phyloP scores from a whole-genome alignment of 2,888 invertebrate species.

The Rhyacophila evoluta region DNA sequence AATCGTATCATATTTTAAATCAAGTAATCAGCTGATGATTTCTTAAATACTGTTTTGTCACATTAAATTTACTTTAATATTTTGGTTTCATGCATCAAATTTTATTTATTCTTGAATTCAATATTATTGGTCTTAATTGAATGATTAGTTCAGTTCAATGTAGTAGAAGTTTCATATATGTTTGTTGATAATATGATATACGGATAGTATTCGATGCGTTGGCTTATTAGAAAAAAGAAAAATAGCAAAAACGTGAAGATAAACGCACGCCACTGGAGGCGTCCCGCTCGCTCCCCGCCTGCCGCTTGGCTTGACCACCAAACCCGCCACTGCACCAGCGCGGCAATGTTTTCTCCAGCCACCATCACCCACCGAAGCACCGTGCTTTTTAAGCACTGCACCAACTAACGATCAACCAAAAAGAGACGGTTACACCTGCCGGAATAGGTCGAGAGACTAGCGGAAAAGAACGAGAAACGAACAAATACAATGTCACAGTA shows the following conservation, averaged over 20 bases:
- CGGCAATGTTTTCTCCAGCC: not conserved
- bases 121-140: no score
- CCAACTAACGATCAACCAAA: not conserved
- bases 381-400: constrained; percentile 11
- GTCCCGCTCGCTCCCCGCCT: constrained; percentile 52
- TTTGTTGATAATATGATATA: not conserved
- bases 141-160: no score
- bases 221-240: not conserved
- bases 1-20: no score
- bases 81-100: no score
- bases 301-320: constrained; percentile 38
- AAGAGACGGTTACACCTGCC: not conserved
- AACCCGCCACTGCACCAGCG: constrained; percentile 34
- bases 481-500: constrained; percentile 24
- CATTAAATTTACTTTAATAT: no score
- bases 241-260: not conserved
- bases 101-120: no score
- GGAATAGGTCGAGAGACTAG: not conserved
- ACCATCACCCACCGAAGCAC: constrained; percentile 13
- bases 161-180: not conserved
- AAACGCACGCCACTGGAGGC: constrained; percentile 44
- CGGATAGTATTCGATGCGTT: constrained; percentile 41
- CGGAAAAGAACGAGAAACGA: not conserved
- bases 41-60: no score
- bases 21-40: no score